Percentiles rank a stretch among this genome's conserved stretches.
Conservation (phyloP, 2,888 invertebrate species). For the Nomada goodeniana region DNA sequence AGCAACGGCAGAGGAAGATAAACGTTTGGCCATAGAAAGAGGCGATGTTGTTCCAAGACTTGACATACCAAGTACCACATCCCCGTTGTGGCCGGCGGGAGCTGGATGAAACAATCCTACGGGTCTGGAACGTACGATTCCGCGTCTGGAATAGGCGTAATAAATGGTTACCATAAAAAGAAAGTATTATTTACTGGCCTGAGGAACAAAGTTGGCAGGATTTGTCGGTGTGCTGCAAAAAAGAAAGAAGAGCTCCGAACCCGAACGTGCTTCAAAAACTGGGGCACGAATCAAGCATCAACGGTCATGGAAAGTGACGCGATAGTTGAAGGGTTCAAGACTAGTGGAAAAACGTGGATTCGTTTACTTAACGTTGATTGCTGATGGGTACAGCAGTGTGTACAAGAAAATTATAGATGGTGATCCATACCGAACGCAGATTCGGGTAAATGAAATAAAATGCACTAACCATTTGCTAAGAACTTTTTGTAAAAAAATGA, state of each 20-base stretch:
- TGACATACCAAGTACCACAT: no score
- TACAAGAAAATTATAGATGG: no score
- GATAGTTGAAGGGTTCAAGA: neutral
- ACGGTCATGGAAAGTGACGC: neutral
- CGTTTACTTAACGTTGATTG: no score
- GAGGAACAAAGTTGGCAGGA: neutral
- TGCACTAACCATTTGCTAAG: no score
- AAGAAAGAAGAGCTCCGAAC: neutral
- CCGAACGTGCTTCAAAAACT: neutral
- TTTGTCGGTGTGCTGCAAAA: neutral
- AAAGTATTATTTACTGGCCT: neutral
- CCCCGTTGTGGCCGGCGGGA: no score
- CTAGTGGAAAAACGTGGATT: neutral
- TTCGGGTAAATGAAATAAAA: no score
- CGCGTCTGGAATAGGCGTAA: neutral
- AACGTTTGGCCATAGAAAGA: no score
- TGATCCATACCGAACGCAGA: no score
- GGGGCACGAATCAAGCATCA: neutral
- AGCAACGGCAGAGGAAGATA: no score
- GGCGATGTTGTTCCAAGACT: no score
- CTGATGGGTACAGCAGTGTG: no score
- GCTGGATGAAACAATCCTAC: no score
- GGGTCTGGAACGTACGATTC: neutral
- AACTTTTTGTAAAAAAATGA: neutral
- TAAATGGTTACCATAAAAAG: neutral